Evolutionary conservation across 1,140 invertebrate species (phyloP).

Genomic region (Steinernema feltiae): DNA sequence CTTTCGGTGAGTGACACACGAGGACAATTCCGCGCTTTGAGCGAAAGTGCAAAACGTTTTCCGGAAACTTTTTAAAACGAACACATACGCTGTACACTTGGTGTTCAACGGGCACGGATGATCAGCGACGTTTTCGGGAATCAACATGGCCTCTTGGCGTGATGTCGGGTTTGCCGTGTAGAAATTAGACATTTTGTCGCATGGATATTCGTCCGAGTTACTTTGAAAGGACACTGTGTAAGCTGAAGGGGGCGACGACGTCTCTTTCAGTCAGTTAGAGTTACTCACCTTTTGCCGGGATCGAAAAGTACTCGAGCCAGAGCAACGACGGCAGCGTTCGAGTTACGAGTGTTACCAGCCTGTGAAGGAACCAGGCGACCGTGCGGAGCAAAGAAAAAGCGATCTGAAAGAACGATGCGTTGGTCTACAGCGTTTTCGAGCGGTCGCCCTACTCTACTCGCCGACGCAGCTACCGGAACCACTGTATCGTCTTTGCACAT

Average conservation of each 20-base stretch:
- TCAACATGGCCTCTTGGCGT: conserved; percentile 26
- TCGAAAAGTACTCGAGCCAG: conserved; percentile 25
- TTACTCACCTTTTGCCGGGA: conserved; percentile 14
- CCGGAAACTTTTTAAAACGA: conserved; percentile 14
- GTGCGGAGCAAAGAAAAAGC: neutral
- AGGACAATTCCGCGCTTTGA: neutral
- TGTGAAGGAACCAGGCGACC: neutral
- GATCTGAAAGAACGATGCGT: neutral
- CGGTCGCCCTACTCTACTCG: neutral
- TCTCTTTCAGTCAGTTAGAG: neutral
- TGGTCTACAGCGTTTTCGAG: neutral
- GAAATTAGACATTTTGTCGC: conserved; percentile 33
- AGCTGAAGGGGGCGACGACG: conserved; percentile 19
- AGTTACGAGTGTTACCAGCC: conserved; percentile 27
- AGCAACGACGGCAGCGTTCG: conserved; percentile 34
- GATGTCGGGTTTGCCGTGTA: conserved; percentile 43
- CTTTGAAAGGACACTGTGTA: conserved; percentile 42
- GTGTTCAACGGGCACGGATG: conserved; percentile 50
- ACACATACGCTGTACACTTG: conserved; percentile 51
- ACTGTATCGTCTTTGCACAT: conserved; percentile 22
- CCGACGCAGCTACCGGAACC: conserved; percentile 13
- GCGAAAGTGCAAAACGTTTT: conserved; percentile 3
- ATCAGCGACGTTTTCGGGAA: conserved; percentile 40
- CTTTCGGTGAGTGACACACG: conserved; percentile 14
- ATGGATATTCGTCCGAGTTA: conserved; percentile 28